Conservation (phyloP, 2,113 vertebrate genomes). For the Corythoichthys intestinalis region DNA sequence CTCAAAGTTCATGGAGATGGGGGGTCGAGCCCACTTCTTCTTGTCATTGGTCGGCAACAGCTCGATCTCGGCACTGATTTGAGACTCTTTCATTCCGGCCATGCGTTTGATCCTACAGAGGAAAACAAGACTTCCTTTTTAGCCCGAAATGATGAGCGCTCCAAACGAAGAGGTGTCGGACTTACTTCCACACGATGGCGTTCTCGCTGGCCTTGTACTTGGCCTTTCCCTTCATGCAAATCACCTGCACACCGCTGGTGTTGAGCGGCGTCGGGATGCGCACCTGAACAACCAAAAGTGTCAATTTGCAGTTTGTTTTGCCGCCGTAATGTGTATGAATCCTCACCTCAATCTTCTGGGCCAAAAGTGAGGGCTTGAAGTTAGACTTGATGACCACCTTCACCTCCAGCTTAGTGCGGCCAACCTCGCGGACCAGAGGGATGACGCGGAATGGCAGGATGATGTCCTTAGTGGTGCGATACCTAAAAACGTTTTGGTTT, state of each 20-base stretch:
- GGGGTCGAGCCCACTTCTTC: constrained; percentile 99
- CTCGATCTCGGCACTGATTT: constrained; percentile 99
- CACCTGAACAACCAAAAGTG: constrained; percentile 71
- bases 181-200: constrained; percentile 99
- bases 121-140: background rate
- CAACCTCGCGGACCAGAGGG: constrained; percentile 93
- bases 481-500: constrained; percentile 79
- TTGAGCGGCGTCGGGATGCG: constrained; percentile 96
- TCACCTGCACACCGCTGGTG: constrained; percentile 97
- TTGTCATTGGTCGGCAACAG: constrained; percentile 98
- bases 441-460: constrained; percentile 98
- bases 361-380: constrained; percentile 96
- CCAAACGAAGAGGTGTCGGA: constrained; percentile 8
- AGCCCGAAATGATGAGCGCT: no score
- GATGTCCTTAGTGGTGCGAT: constrained; percentile 98
- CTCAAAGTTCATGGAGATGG: constrained; percentile 99
- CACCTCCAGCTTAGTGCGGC: constrained; percentile 96
- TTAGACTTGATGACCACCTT: constrained; percentile 99
- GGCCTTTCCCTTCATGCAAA: constrained; percentile 99
- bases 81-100: constrained; percentile 99
- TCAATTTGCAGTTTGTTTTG: no score
- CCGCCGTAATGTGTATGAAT: no score
- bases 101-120: constrained; percentile 92
- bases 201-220: constrained; percentile 99
- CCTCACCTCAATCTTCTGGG: constrained; percentile 97